phyloP scores from a whole-genome alignment of 2,888 invertebrate species.

The Lithosia quadra region DNA sequence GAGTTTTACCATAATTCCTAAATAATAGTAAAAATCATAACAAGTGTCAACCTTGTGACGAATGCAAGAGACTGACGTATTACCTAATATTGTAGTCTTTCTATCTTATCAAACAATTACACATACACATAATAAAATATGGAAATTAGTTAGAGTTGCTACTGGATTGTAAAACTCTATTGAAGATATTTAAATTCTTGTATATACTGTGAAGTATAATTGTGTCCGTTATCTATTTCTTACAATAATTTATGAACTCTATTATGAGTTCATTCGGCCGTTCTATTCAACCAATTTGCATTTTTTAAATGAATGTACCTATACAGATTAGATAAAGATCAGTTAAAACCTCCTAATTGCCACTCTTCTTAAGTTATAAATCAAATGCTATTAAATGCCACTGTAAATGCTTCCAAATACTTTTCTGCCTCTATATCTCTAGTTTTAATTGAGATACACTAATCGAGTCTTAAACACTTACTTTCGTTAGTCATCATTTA shows the following conservation, averaged over 20 bases:
- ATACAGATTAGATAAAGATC: too few species aligned
- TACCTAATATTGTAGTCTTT: neutral
- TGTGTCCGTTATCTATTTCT: neutral
- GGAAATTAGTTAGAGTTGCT: neutral
- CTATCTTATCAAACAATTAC: neutral
- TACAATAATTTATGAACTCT: neutral
- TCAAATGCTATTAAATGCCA: too few species aligned
- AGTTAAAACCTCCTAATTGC: too few species aligned
- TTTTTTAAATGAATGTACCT: too few species aligned
- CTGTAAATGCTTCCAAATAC: too few species aligned
- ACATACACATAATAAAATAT: neutral
- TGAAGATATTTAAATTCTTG: neutral
- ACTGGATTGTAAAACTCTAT: neutral
- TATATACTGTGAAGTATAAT: too few species aligned
- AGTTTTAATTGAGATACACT: neutral
- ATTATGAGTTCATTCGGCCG: neutral
- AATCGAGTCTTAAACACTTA: too few species aligned
- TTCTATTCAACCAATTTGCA: neutral
- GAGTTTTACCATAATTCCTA: neutral
- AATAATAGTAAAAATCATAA: neutral
- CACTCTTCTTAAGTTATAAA: neutral
- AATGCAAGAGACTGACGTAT: neutral
- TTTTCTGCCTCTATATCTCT: neutral
- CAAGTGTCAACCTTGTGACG: neutral
- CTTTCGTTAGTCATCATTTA: too few species aligned